Base-by-base conservation (phyloP, 2,888 invertebrate genomes). In the Zonitis immaculata region DNA sequence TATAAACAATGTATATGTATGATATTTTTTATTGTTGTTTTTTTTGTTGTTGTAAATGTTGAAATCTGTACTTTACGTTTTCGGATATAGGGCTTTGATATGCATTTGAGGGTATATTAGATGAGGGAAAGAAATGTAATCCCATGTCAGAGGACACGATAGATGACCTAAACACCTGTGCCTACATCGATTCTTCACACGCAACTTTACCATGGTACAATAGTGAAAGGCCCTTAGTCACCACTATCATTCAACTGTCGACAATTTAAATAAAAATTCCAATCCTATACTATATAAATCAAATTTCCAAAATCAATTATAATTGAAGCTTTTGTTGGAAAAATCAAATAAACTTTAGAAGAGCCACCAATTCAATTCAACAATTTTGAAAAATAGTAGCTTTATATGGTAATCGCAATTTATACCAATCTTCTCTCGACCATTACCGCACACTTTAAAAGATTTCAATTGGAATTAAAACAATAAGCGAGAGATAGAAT, bases 381-480 rank as follows among this genome's bases (percentile, higher is more conserved):
- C 22, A 3, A 4, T 5, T 22, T 22, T 4, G 22, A 22, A 3
- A 22, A 22, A 22, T 22, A 22, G 3, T 4, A 4, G 6, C 12
- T 4, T 32, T 49, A 58, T 39, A 39, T 6, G 62, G 65, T 66
- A 63, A 66, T 65, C 65, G 66, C 66, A 68, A 69, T n/a, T n/a
- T n/a, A n/a, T 68, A 63, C 65, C 69, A 70, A 68, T 70, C 68
- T 39, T 39, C 39, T 69, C 63, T 69, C 66, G 61, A 20, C 39
- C 39, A 39, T 16, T 39, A n/a, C 57, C 64, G 66, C 69, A n/a
- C n/a, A n/a, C n/a, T n/a, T 68, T 67, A 64, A 71, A 72, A 72
- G 72, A 72, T 73, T 73, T 72, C 67, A 68, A 70, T 16, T 69
- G 71, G 68, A 73, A 73, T 73, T 73, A 73, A 73, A 73, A 67